Percentiles rank a stretch among this genome's conserved stretches.
Conservation (phyloP, 2,888 invertebrate genomes). For the Phalera bucephala region DNA sequence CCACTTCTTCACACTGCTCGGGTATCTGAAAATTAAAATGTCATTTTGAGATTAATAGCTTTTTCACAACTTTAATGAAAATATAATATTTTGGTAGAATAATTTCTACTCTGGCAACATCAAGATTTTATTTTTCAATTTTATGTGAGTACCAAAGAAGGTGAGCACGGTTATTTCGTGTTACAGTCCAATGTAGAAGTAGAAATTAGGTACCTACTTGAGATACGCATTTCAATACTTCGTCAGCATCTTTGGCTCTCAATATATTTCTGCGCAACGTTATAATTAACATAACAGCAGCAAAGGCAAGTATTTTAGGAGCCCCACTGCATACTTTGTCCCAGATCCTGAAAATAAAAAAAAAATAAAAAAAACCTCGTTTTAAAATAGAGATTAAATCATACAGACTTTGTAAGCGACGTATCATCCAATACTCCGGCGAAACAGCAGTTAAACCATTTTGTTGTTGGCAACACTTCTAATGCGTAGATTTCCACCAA, state of each 20-base stretch:
- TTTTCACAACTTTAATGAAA: no score
- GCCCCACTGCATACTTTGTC: slow-evolving; percentile 95
- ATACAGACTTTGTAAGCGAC: slow-evolving; percentile 87
- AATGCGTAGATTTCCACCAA: slow-evolving; percentile 85
- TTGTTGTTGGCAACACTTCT: slow-evolving; percentile 86
- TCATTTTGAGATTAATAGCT: no score
- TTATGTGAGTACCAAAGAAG: no score
- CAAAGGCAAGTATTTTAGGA: slow-evolving; percentile 90
- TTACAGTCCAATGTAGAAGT: no score
- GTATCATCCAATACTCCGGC: slow-evolving; percentile 91
- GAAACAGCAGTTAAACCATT: slow-evolving; percentile 93
- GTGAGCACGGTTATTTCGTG: no score
- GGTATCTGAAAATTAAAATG: slow-evolving; percentile 84
- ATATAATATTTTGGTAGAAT: background rate
- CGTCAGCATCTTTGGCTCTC: slow-evolving; percentile 82
- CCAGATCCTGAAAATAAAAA: slow-evolving; percentile 87
- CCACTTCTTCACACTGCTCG: slow-evolving; percentile 91
- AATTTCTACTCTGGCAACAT: slow-evolving; percentile 7
- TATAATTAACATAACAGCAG: slow-evolving; percentile 88
- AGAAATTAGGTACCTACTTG: no score
- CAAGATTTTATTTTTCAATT: background rate
- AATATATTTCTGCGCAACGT: slow-evolving; percentile 87
- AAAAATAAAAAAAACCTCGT: background rate
- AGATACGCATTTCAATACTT: slow-evolving; percentile 85
- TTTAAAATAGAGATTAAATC: background rate